Base-by-base conservation (phyloP, 2,797 vertebrate species). In the Amblyopsis hoosieri region DNA sequence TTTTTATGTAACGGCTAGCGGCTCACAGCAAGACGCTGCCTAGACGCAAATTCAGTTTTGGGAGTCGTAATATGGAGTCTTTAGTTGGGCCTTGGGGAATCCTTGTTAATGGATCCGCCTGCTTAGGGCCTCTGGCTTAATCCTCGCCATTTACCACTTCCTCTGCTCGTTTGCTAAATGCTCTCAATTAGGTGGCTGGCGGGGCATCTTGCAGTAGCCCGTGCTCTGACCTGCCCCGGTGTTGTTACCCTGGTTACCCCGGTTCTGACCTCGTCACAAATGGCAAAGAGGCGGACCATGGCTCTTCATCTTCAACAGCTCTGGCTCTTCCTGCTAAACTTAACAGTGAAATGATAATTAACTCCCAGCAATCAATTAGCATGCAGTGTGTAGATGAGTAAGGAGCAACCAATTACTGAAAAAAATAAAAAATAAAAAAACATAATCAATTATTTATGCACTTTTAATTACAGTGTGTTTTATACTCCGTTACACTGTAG, bases 361-460 rank as follows among this genome's bases (percentile, higher is more conserved):
- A 86, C 83, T 87, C 75, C 80, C 79, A 58, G 82, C 76, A 23
- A 81, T 85, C 79, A 91, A 92, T 91, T 92, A 92, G 85, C 82
- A 90, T 90, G 86, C 85, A 57, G 79, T 74, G 42, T 85, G 82
- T 81, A 85, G 78, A 81, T 62, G 86, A 76, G 78, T 90, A 91
- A 90, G 62, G 78, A 89, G 89, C 74, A 89, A 84, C 83, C 81
- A 90, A 92, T 92, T 93, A 91, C 78, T 81, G 80, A 78, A 84
- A 87, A 49, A 90, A 90, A 89, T 2, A 23, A 1, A 19, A 19
- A 19, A 23, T 23, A 23, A 23, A 23, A 23, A 90, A 89, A 90
- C 80, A 91, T 84, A 85, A 92, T 93, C 90, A 92, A 93, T 92
- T 91, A 93, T 94, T 92, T 92, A 93, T 90, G 85, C 82, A 54